These are phyloP conservation scores for Aplochiton taeniatus DNA, from an alignment of 2,797 vertebrate species.

Conservation along the genomic window DNA sequence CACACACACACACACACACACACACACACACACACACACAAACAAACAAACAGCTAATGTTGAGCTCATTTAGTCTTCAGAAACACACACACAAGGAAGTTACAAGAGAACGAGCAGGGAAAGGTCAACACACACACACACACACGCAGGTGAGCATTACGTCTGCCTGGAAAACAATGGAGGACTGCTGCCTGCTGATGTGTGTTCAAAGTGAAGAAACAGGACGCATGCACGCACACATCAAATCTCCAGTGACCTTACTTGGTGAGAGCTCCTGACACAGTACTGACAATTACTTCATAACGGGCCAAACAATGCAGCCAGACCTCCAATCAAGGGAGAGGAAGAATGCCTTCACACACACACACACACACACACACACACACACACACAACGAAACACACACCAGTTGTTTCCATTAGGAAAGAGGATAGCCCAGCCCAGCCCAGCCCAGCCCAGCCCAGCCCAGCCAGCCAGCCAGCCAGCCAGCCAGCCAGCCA, in stretches of 20 bases:
- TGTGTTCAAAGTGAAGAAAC: background rate
- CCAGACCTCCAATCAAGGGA: conserved; percentile 5
- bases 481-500: too few relatives aligned
- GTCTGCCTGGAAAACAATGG: background rate
- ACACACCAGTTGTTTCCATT: background rate
- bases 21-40: conserved; percentile 3
- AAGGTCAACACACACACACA: conserved; percentile 2
- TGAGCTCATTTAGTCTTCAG: background rate
- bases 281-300: background rate
- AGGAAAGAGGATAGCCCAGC: too few relatives aligned
- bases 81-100: background rate
- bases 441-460: too few relatives aligned
- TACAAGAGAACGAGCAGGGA: conserved; percentile 29
- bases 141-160: background rate
- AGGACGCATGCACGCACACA: background rate
- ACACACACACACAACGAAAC: background rate
- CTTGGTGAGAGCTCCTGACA: background rate
- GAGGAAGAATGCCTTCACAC: conserved; percentile 1
- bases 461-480: too few relatives aligned
- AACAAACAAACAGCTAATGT: background rate
- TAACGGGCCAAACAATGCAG: background rate
- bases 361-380: background rate
- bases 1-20: conserved; percentile 2
- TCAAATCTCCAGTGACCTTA: conserved; percentile 2
- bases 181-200: background rate